Evolutionary conservation across 2,113 vertebrate species (phyloP), one percentile per base, ranked within the genome.

Genomic region (Procapra przewalskii): DNA sequence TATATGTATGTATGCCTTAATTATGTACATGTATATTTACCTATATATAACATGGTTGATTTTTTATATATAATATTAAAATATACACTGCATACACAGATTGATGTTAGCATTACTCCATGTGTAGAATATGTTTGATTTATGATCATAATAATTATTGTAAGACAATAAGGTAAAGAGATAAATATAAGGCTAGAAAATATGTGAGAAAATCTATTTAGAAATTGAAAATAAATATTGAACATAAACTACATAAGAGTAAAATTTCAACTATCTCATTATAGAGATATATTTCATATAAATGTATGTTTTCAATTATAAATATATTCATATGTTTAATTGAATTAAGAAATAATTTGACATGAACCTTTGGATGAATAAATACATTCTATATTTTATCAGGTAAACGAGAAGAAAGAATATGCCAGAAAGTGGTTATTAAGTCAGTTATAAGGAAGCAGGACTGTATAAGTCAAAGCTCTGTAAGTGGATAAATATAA

Each of bases 331-430:
- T 52, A 64, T 82, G 2, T 67, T 55, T 84, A 79, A 71, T 87
- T 84, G 48, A 96, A 59, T 91, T 62, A 90, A 80, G 19, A 60
- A 96, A 96, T 6, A 88, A 79, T 91, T 90, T 88, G 67, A 48
- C 21, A 62, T 94, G 25, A 7, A 3, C 1, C 36, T 85, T 96
- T 97, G 48, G 90, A 94, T 97, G 40, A 97, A 45, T 64, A 83
- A 92, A 64, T 6, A 10, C 55, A 89, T 98, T 98, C 83, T 98
- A n/a, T 98, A 77, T 98, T 98, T 99, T 98, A 97, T 96, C 96
- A 99, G 99, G 99, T 98, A 99, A 99, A 99, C 99, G 99, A 97
- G 99, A 99, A 93, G 99, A 99, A 98, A 99, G 99, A 97, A 99
- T 99, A 87, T 99, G 99, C 97, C 99, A 99, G 98, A 99, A 99